Conservation (phyloP, 2,113 vertebrate species). For the Benitochromis conjunctus region DNA sequence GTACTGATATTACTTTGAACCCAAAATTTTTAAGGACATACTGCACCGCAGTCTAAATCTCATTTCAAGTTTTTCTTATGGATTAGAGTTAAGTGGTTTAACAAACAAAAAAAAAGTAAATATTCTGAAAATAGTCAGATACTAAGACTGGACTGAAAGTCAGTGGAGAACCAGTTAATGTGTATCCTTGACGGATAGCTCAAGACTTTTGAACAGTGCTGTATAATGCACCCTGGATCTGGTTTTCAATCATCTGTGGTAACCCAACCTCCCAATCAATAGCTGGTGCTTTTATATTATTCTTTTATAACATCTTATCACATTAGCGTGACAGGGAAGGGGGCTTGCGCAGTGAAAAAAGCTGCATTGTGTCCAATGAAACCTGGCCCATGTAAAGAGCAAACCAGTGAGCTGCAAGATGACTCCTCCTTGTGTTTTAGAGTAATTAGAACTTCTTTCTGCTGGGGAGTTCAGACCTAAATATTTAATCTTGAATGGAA, state of each 20-base stretch:
- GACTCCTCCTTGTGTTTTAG: constrained; percentile 47
- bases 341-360: background rate
- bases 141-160: background rate
- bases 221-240: background rate
- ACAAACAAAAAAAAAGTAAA: background rate
- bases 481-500: constrained; percentile 61
- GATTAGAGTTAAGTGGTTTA: background rate
- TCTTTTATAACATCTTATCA: background rate
- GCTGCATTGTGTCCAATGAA: constrained; percentile 9
- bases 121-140: background rate
- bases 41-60: background rate
- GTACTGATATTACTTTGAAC: background rate
- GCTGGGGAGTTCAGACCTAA: constrained; percentile 46
- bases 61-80: background rate
- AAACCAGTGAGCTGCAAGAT: constrained; percentile 33
- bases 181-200: background rate
- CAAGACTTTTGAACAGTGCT: background rate
- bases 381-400: constrained; percentile 7
- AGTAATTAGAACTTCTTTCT: constrained; percentile 69
- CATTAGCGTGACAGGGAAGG: background rate
- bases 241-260: background rate
- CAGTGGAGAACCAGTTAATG: background rate
- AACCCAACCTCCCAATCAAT: background rate
- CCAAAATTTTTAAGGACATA: background rate
- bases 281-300: background rate